Percentiles rank a stretch among this genome's conserved stretches.
Evolutionary conservation across 1,140 invertebrate genomes (phyloP).

Genomic region (Lycorma delicatula): DNA sequence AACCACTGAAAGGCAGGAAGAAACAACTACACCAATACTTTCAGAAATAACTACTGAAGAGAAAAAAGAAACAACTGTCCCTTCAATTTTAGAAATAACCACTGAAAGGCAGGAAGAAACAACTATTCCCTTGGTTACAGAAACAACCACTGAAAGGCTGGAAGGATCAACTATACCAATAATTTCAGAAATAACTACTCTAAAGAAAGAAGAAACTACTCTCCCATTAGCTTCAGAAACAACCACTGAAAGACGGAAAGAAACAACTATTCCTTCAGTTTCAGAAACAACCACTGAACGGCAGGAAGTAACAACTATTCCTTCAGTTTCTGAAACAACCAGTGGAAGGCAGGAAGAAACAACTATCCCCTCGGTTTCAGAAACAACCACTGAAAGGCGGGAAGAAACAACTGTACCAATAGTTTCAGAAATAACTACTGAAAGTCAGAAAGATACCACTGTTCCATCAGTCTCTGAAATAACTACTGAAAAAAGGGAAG

Average conservation of each 20-base stretch:
- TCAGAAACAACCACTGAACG: too few relatives aligned
- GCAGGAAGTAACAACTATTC: neutral
- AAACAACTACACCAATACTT: neutral
- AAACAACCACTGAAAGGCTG: neutral
- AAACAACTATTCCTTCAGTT: too few relatives aligned
- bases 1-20: neutral
- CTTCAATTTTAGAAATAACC: neutral
- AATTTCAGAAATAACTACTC: neutral
- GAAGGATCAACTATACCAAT: neutral
- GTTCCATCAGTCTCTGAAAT: neutral
- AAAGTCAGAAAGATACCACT: neutral
- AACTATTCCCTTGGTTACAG: neutral
- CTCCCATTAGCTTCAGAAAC: neutral
- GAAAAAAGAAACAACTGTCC: neutral
- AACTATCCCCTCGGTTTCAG: neutral
- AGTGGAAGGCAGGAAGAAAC: neutral
- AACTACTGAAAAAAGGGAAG: too few relatives aligned
- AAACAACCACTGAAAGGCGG: neutral
- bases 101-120: neutral
- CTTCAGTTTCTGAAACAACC: neutral
- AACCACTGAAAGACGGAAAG: too few relatives aligned
- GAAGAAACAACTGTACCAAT: neutral
- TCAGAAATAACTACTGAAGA: constrained; percentile 3
- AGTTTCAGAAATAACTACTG: neutral
- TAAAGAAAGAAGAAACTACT: neutral